phyloP scores from a whole-genome alignment of 2,797 vertebrate genomes.

The Enteromius paludinosus region DNA sequence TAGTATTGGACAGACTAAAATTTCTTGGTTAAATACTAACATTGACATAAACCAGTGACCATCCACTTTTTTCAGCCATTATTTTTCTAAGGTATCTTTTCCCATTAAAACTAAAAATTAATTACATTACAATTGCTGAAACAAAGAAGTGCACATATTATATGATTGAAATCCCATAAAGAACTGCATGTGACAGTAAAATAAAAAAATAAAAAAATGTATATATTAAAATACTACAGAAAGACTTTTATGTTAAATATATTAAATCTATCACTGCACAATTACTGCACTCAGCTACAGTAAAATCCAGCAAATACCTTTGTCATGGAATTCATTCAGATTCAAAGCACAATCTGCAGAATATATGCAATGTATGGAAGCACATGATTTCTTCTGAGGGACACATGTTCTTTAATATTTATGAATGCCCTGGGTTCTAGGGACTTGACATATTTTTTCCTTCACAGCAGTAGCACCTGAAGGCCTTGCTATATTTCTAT shows the following conservation, averaged over 20 bases:
- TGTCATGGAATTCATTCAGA: conserved; percentile 2
- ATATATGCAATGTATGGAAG: conserved; percentile 28
- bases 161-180: background rate
- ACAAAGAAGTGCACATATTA: background rate
- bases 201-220: background rate
- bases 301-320: background rate
- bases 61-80: background rate
- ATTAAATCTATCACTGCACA: background rate
- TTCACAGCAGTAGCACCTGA: conserved; percentile 33
- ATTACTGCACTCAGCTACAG: background rate
- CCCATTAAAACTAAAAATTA: background rate
- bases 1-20: background rate
- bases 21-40: background rate
- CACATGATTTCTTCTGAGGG: conserved; percentile 24
- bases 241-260: background rate
- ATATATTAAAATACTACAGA: background rate
- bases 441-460: conserved; percentile 35
- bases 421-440: conserved; percentile 36
- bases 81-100: background rate
- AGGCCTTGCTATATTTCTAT: conserved; percentile 21
- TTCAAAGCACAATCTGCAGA: conserved; percentile 4
- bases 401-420: conserved; percentile 55
- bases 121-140: background rate
- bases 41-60: background rate
- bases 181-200: background rate